Evolutionary conservation across 30 jellyfish, hydroid and myxozoan species (phyloP).

Genomic region (Cassiopea xamachana): DNA sequence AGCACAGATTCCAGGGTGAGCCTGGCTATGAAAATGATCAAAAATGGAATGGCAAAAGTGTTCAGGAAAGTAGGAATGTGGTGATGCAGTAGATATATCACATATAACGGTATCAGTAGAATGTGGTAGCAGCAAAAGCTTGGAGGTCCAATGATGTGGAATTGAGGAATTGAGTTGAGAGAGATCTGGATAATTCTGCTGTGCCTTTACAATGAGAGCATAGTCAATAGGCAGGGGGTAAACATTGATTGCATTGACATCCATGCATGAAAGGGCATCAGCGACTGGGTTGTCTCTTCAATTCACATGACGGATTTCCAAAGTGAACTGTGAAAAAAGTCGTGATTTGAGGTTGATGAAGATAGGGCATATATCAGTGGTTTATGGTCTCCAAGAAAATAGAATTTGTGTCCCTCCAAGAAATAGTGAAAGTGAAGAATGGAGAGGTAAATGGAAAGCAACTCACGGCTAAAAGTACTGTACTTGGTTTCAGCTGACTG

Average conservation of each 20-base stretch:
- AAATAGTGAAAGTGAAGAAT: constrained; percentile 30
- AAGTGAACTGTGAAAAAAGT: constrained; percentile 49
- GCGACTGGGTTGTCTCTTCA: constrained; percentile 58
- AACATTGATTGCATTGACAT: not conserved
- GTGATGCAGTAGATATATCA: too few species aligned
- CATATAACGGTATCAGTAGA: too few species aligned
- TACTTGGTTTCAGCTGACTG: constrained; percentile 36
- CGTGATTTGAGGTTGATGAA: constrained; percentile 23
- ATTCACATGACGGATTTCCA: constrained; percentile 27
- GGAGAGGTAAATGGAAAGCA: constrained; percentile 48
- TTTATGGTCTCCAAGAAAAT: constrained; percentile 36
- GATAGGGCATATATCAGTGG: constrained; percentile 32
- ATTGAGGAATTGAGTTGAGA: too few species aligned
- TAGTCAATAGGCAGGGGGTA: not conserved
- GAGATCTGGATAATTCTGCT: too few species aligned
- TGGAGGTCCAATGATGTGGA: too few species aligned
- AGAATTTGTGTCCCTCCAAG: constrained; percentile 55
- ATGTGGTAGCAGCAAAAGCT: too few species aligned
- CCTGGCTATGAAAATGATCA: too few species aligned
- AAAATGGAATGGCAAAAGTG: too few species aligned
- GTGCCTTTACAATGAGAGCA: not conserved
- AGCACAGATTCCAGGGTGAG: too few species aligned
- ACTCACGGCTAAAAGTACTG: constrained; percentile 54
- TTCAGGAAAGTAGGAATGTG: too few species aligned
- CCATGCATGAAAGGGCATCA: constrained; percentile 62